Evolutionary conservation across 2,888 invertebrate genomes (phyloP).

Genomic region (Pinctada fucata): DNA sequence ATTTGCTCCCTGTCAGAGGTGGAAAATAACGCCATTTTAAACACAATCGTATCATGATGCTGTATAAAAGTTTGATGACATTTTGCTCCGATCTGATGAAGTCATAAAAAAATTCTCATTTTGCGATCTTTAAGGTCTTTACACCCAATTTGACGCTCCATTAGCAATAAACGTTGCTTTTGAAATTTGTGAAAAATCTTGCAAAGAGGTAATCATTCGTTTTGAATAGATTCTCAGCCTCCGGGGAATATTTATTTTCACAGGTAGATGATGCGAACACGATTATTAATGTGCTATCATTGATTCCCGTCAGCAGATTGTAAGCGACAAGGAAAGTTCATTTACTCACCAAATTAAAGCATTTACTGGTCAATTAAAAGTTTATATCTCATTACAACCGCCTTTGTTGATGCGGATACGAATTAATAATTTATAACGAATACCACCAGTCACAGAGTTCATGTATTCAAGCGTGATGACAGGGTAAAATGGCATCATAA

Average conservation of each 20-base stretch:
- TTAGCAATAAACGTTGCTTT: constrained; percentile 20
- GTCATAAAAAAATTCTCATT: neutral
- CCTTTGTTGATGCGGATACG: neutral
- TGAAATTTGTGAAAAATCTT: constrained; percentile 7
- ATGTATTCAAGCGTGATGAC: neutral
- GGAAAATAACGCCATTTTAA: too few species aligned
- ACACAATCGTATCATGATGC: too few species aligned
- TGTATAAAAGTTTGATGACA: neutral
- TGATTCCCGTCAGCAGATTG: neutral
- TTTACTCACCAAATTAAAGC: constrained; percentile 16
- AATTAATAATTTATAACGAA: constrained; percentile 1
- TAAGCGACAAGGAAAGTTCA: constrained; percentile 5
- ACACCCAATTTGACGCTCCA: constrained; percentile 21
- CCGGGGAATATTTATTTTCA: neutral
- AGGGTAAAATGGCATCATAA: too few species aligned
- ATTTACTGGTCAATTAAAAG: constrained; percentile 23
- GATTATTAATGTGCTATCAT: neutral
- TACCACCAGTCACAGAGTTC: neutral
- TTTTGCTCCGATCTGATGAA: neutral
- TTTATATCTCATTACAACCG: constrained; percentile 21
- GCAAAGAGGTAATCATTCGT: neutral
- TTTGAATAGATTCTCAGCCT: neutral
- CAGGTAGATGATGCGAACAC: neutral
- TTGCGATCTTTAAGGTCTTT: neutral
- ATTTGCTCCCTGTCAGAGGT: too few species aligned